Base-by-base conservation (phyloP, 2,797 vertebrate genomes). In the Malacoctenus gilli region DNA sequence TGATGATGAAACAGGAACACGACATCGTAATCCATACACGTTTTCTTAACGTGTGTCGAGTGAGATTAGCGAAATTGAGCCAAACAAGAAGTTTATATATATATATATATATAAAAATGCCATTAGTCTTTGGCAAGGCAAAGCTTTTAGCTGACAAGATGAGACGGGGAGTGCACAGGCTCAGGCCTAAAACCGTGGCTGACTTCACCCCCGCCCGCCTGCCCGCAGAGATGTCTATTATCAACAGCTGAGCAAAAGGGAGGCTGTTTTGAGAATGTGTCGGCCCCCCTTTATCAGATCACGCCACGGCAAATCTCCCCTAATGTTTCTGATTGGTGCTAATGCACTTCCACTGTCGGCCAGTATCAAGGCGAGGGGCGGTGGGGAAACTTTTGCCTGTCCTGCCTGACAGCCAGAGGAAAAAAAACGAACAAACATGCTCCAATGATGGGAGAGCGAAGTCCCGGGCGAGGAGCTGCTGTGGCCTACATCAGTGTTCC, bases 231-330 rank as follows among this genome's bases (percentile, higher is more conserved):
- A 70, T 42, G n/a, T n/a, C n/a, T n/a, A n/a, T n/a, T n/a, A n/a
- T n/a, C n/a, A n/a, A n/a, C n/a, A n/a, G 53, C 34, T 59, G 25
- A 79, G 69, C 80, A 71, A 47, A 54, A 53, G 38, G 37, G 39
- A 77, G 41, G 28, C 56, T 68, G 47, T 69, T 85, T 72, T 52
- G 15, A 72, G 47, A 78, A 76, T 54, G 51, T 8, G 19, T 44
- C 9, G 49, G 57, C n/a, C n/a, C n/a, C n/a, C 30, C 63, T 79
- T 85, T 71, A 85, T 85, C 69, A 87, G 78, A 79, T 85, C 64
- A 77, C 31, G 69, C 58, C 66, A 60, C 39, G 68, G 41, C 51
- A 63, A 51, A 77, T 82, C 70, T 62, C 58, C 73, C 64, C 42
- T 68, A 71, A 75, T 69, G 67, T 65, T 64, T 68, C 58, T 40